phyloP scores from a whole-genome alignment of 2,888 invertebrate genomes.

The Arctia plantaginis region DNA sequence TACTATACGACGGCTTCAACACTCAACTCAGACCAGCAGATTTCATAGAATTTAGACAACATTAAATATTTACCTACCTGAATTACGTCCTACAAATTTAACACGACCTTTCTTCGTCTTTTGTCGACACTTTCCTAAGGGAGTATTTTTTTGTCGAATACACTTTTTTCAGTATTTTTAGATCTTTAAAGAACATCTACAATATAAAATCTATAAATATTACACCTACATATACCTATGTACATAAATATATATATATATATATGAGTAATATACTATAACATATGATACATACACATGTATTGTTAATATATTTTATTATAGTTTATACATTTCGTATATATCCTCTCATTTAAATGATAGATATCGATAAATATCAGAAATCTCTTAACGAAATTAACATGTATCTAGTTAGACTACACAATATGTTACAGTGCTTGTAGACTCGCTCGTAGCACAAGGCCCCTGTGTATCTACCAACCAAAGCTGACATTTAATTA shows the following conservation, averaged over 20 bases:
- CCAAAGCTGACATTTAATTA: constrained; percentile 16
- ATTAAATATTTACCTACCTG: neutral
- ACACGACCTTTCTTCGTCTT: neutral
- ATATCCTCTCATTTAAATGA: neutral
- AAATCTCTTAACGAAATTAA: neutral
- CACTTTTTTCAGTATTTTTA: neutral
- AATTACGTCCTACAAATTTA: neutral
- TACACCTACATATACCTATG: no score
- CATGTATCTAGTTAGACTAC: neutral
- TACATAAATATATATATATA: no score
- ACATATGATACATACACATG: no score
- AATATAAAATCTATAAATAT: no score
- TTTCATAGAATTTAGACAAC: neutral
- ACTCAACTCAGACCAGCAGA: neutral
- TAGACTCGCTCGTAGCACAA: neutral
- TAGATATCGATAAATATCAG: neutral
- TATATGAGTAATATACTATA: no score
- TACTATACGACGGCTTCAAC: neutral
- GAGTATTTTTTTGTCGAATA: neutral
- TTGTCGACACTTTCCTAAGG: neutral
- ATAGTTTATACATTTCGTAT: neutral
- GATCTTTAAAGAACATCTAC: neutral
- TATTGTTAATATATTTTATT: neutral
- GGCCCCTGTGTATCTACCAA: neutral
- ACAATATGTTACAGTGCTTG: neutral